Percentiles rank a stretch among this genome's conserved stretches.
These are phyloP conservation scores for Odocoileus virginianus DNA, from an alignment of 2,113 vertebrate genomes.

Conservation along the genomic window DNA sequence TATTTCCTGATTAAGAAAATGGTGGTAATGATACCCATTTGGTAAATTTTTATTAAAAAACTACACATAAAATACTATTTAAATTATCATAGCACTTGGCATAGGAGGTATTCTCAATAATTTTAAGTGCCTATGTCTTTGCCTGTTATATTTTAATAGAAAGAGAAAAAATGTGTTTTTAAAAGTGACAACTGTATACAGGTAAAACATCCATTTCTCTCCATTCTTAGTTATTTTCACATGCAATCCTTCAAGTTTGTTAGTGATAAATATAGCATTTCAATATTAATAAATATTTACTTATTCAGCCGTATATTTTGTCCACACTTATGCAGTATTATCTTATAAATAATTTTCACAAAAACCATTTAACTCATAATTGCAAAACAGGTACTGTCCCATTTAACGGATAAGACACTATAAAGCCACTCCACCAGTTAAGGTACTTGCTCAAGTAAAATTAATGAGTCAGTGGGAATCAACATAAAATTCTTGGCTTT, in stretches of 20 bases:
- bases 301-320: background rate
- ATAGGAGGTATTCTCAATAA: background rate
- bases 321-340: background rate
- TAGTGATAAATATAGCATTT: background rate
- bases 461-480: background rate
- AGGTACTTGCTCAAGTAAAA: background rate
- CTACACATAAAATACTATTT: background rate
- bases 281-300: background rate
- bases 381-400: background rate
- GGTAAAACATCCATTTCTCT: background rate
- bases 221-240: background rate
- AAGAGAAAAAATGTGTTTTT: background rate
- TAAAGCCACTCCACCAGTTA: background rate
- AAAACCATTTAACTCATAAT: background rate
- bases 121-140: background rate
- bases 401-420: background rate
- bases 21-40: background rate
- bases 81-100: background rate
- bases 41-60: background rate
- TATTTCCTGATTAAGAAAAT: background rate
- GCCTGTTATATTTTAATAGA: background rate
- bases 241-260: background rate
- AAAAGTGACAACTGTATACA: background rate
- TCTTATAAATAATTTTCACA: background rate
- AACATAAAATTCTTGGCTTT: background rate